A percentile compares a stretch with the other conserved stretches of the same genome.
These are phyloP conservation scores for Paraplagusia blochii DNA, from an alignment of 2,113 vertebrate genomes.

Conservation along the genomic window DNA sequence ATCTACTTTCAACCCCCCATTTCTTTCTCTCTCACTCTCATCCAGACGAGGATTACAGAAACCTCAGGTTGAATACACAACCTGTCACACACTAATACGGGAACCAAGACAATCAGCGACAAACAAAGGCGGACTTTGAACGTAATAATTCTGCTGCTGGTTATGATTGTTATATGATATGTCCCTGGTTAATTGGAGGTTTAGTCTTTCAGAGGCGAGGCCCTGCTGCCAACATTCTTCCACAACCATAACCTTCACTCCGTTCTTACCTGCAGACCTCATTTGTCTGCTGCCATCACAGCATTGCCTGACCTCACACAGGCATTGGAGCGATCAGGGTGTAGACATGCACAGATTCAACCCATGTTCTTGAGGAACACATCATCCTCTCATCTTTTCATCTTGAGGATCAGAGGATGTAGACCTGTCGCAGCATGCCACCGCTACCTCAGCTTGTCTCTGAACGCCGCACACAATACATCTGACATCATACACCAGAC, in stretches of 20 bases:
- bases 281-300: neutral
- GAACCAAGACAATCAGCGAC: conserved; percentile 18
- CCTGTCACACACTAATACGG: conserved; percentile 27
- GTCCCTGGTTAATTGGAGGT: conserved; percentile 18
- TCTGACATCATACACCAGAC: conserved; percentile 31
- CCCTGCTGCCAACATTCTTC: conserved; percentile 19
- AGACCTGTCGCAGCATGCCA: conserved; percentile 56
- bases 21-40: conserved; percentile 13
- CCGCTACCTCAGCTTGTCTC: conserved; percentile 51
- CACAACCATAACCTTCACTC: conserved; percentile 2
- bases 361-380: conserved; percentile 44
- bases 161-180: conserved; percentile 28
- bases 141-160: neutral
- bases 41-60: conserved; percentile 56
- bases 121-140: conserved; percentile 20
- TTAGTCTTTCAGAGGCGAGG: conserved; percentile 45
- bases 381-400: conserved; percentile 59
- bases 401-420: conserved; percentile 21
- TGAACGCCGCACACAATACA: conserved; percentile 28
- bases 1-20: conserved; percentile 41
- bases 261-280: conserved; percentile 11
- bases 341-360: conserved; percentile 27
- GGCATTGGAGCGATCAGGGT: conserved; percentile 42
- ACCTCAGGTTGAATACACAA: conserved; percentile 63
- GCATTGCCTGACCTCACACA: no score